A percentile compares a stretch with the other conserved stretches of the same genome.
phyloP scores from a whole-genome alignment of 2,113 vertebrate genomes.

The Rhipidura dahli region DNA sequence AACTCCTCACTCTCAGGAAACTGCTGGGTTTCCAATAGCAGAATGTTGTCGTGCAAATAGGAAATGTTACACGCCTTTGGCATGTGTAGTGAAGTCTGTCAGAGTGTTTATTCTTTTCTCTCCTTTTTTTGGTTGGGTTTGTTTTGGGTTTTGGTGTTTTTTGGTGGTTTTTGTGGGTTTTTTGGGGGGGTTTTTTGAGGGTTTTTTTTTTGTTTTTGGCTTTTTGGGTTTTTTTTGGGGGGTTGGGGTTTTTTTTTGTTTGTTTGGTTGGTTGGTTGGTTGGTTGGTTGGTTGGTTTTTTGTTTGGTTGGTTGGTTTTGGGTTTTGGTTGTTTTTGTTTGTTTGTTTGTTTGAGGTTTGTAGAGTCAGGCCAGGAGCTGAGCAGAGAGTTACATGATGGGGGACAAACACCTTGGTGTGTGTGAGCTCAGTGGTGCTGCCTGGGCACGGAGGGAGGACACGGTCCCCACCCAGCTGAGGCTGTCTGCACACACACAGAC shows the following conservation, averaged over 20 bases:
- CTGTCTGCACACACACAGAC: not conserved
- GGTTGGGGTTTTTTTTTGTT: no score
- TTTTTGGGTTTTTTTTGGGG: no score
- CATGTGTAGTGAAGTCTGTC: not conserved
- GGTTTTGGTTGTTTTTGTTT: not conserved
- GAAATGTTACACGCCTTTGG: not conserved
- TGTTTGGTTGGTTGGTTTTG: no score
- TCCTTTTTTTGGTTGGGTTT: no score
- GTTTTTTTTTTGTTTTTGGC: not conserved
- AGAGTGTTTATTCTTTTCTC: not conserved
- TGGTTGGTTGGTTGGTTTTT: not conserved
- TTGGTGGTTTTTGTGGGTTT: no score
- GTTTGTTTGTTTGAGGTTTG: not conserved
- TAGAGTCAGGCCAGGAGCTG: not conserved
- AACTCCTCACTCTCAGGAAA: not conserved
- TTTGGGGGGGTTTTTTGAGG: no score
- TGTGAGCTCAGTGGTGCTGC: not conserved
- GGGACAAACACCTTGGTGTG: not conserved
- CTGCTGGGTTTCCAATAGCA: not conserved
- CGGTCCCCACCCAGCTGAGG: not conserved
- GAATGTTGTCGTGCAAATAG: not conserved
- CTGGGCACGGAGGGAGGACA: not conserved
- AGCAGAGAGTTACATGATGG: accelerated
- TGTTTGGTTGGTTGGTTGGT: not conserved
- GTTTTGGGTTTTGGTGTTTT: no score